Evolutionary conservation across 1,140 invertebrate genomes (phyloP).

Genomic region (Drosophila dunni): DNA sequence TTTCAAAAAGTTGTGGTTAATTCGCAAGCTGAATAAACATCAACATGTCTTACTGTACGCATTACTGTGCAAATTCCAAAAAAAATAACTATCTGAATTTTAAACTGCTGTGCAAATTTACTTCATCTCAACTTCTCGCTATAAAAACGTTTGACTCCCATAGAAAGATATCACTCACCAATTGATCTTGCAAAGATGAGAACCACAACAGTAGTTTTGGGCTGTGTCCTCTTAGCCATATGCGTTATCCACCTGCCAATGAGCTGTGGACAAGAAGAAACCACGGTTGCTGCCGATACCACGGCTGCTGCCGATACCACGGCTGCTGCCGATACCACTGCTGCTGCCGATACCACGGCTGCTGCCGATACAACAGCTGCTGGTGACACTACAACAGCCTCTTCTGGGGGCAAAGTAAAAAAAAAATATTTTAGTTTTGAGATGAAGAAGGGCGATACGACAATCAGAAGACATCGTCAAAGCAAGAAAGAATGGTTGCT

Average conservation of each 20-base stretch:
- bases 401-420: background rate
- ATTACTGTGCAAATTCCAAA: no score
- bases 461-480: background rate
- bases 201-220: background rate
- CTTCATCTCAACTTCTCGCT: no score
- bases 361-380: background rate
- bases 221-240: conserved; percentile 21
- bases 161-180: conserved; percentile 15
- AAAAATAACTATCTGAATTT: no score
- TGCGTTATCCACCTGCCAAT: conserved; percentile 6
- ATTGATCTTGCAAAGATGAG: conserved; percentile 16
- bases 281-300: background rate
- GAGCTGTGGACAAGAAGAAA: background rate
- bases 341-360: background rate
- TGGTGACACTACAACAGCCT: background rate
- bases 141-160: background rate
- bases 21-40: no score
- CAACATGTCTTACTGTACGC: no score
- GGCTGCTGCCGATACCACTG: background rate
- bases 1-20: no score
- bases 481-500: background rate
- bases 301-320: background rate
- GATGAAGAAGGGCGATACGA: no score
- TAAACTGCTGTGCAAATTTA: no score
- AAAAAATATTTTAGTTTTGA: no score